phyloP scores from a whole-genome alignment of 2,797 vertebrate genomes.

The Petrocephalus sullivani region DNA sequence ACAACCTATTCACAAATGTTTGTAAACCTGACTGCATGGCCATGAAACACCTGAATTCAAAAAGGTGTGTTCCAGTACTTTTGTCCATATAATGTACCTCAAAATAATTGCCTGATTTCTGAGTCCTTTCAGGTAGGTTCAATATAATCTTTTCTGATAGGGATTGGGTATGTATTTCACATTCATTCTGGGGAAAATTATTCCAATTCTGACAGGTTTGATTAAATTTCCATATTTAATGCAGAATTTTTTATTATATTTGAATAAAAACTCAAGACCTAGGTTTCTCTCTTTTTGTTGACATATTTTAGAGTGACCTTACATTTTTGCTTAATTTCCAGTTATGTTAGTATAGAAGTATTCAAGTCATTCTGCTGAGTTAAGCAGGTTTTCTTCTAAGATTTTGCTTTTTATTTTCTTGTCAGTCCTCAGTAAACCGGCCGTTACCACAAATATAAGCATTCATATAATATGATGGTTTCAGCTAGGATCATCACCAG shows the following conservation, averaged over 20 bases:
- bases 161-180: background rate
- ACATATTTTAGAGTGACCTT: background rate
- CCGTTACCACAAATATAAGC: background rate
- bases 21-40: too few relatives aligned
- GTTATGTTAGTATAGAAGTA: background rate
- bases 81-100: too few relatives aligned
- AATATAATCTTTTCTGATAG: background rate
- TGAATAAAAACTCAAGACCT: background rate
- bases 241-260: background rate
- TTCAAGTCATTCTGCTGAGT: background rate
- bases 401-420: background rate
- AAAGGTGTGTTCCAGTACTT: too few relatives aligned
- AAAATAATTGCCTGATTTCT: too few relatives aligned
- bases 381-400: background rate
- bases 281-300: background rate
- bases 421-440: background rate
- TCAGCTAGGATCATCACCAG: conserved; percentile 4
- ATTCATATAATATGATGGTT: background rate
- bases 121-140: too few relatives aligned
- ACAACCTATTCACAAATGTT: too few relatives aligned
- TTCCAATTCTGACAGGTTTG: background rate
- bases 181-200: background rate
- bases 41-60: too few relatives aligned
- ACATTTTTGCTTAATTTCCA: background rate
- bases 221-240: background rate